Evolutionary conservation across 2,888 invertebrate species (phyloP).

Genomic region (Horisme vitalbata): DNA sequence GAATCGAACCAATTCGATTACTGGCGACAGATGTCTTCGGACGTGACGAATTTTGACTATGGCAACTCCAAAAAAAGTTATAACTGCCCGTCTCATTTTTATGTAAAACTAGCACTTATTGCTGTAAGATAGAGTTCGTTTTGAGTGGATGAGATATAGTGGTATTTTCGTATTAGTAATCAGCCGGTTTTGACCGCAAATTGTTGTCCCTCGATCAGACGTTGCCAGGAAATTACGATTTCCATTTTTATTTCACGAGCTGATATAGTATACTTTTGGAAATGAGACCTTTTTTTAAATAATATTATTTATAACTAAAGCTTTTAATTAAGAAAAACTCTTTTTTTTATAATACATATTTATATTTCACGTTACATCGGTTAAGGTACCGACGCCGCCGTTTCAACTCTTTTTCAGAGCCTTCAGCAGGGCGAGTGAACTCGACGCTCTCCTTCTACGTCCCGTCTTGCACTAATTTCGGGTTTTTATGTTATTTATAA

Average conservation of each 20-base stretch:
- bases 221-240: slow-evolving; percentile 80
- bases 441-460: too few species aligned
- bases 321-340: not conserved
- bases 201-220: slow-evolving; percentile 81
- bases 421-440: too few species aligned
- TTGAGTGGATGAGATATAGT: slow-evolving; percentile 34
- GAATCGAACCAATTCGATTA: slow-evolving; percentile 75
- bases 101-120: slow-evolving; percentile 34
- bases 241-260: slow-evolving; percentile 76
- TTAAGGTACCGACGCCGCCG: too few species aligned
- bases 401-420: too few species aligned
- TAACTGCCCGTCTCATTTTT: slow-evolving; percentile 30
- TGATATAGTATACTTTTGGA: slow-evolving; percentile 48
- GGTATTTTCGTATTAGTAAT: slow-evolving; percentile 73
- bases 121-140: slow-evolving; percentile 30
- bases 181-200: slow-evolving; percentile 79
- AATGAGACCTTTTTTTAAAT: slow-evolving; percentile 34
- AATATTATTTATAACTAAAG: not conserved
- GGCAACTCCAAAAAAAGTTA: slow-evolving; percentile 48
- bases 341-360: too few species aligned
- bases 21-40: slow-evolving; percentile 79
- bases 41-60: slow-evolving; percentile 81
- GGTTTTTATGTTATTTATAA: too few species aligned
- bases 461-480: too few species aligned
- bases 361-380: too few species aligned